Evolutionary conservation across 2,113 vertebrate genomes (phyloP), one percentile per base, ranked within the genome.

Genomic region (Plestiodon gilberti): DNA sequence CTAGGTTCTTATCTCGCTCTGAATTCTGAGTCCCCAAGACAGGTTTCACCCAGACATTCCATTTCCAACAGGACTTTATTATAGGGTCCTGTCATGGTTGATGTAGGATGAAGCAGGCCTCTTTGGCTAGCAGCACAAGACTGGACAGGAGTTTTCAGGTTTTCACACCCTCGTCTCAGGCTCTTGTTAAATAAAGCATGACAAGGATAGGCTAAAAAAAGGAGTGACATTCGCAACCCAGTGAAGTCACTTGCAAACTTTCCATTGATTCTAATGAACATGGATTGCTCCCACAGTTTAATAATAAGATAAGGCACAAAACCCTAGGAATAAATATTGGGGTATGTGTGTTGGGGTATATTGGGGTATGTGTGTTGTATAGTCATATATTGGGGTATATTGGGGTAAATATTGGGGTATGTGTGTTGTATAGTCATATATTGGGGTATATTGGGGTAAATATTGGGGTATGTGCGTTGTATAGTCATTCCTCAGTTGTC

Each of bases 11-110:
- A 87, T 81, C 85, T 87, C n/a, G 23, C 59, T 52, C 82, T 75
- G 20, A 84, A 64, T 84, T 84, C 71, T 87, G 70, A 87, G n/a
- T 81, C 70, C 70, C 61, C 75, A 59, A 87, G 85, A 87, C 78
- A 87, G 71, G 65, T 81, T 78, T 85, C 62, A 67, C 78, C 74
- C 74, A 78, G 43, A 55, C 48, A 38, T 61, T 81, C 70, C 70
- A 87, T 65, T 85, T 55, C 70, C 23, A 87, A 81, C 43, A 81
- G 85, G 61, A 81, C 15, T 30, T 43, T 75, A 65, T 87, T 87
- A 75, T 35, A 75, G 40, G 43, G 59, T 74, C 78, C 70, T 87
- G 85, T 87, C 85, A 87, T 55, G 70, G 59, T 30, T 75, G 85
- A 81, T 40, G 70, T 10, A 75, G n/a, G 40, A 57, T 67, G 78